These are phyloP conservation scores for Egretta garzetta DNA, from an alignment of 2,113 vertebrate genomes.

Conservation along the genomic window DNA sequence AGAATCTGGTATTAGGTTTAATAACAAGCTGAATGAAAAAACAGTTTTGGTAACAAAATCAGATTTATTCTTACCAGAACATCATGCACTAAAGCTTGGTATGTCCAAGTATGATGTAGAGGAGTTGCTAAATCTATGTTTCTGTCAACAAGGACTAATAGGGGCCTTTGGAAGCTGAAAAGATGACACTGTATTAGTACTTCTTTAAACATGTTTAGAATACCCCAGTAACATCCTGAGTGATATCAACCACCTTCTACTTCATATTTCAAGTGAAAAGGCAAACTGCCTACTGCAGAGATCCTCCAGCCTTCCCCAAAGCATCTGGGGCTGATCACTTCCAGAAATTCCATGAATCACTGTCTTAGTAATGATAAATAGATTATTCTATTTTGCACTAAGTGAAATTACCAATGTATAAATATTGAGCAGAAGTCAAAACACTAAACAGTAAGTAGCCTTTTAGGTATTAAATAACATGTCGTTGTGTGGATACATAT, in stretches of 20 bases:
- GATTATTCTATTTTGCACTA: neutral
- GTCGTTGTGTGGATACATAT: neutral
- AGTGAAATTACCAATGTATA: neutral
- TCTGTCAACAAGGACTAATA: slow-evolving; percentile 94
- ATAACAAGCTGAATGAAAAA: neutral
- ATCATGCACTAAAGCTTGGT: slow-evolving; percentile 98
- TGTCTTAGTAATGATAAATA: neutral
- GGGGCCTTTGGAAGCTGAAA: slow-evolving; percentile 93
- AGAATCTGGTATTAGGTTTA: neutral
- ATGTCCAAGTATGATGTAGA: slow-evolving; percentile 98
- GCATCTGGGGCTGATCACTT: neutral
- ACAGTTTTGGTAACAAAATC: slow-evolving; percentile 35
- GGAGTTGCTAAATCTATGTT: slow-evolving; percentile 98
- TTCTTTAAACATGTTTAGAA: slow-evolving; percentile 14
- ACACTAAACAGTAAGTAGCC: neutral
- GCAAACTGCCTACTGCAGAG: neutral
- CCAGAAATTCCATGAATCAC: neutral
- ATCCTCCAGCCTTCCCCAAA: neutral
- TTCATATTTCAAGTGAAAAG: neutral
- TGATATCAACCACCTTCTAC: neutral
- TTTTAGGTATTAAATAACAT: neutral
- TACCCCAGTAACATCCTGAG: neutral
- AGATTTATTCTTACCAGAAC: slow-evolving; percentile 88
- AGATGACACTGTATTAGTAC: slow-evolving; percentile 49
- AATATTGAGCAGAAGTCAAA: neutral